Percentiles rank a stretch among this genome's conserved stretches.
These are phyloP conservation scores for Odontamblyopus rebecca DNA, from an alignment of 2,797 vertebrate genomes.

Conservation along the genomic window DNA sequence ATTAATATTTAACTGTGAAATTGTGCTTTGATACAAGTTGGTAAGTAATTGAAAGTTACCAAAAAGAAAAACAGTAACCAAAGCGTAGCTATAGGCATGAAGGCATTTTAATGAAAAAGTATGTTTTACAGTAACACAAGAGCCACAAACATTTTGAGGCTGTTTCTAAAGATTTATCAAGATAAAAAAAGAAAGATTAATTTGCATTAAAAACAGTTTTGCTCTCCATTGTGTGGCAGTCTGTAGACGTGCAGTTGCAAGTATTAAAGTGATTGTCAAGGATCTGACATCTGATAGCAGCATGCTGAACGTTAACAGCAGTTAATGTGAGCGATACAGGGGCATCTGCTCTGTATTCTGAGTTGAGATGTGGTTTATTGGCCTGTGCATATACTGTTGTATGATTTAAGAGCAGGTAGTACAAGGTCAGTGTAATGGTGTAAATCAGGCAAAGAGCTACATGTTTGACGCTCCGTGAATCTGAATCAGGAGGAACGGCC, in stretches of 20 bases:
- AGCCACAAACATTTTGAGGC: neutral
- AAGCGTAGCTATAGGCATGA: neutral
- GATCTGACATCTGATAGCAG: neutral
- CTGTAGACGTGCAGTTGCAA: neutral
- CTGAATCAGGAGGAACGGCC: neutral
- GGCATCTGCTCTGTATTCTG: neutral
- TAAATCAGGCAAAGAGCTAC: slow-evolving; percentile 12
- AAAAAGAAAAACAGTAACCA: neutral
- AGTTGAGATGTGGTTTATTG: neutral
- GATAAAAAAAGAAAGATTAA: neutral
- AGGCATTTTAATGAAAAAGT: neutral
- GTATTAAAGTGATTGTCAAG: neutral
- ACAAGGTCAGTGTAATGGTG: slow-evolving; percentile 13
- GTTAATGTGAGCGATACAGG: neutral
- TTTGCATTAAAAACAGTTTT: neutral
- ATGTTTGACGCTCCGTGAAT: slow-evolving; percentile 10
- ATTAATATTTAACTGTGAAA: neutral
- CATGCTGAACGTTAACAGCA: neutral
- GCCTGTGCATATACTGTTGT: neutral
- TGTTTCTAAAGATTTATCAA: too few species aligned
- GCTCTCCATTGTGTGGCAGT: neutral
- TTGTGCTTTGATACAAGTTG: neutral
- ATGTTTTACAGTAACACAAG: neutral
- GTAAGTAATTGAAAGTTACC: neutral
- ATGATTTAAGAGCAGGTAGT: slow-evolving; percentile 11